These are phyloP conservation scores for Periophthalmodon schlosseri DNA, from an alignment of 2,113 vertebrate genomes.

Conservation along the genomic window DNA sequence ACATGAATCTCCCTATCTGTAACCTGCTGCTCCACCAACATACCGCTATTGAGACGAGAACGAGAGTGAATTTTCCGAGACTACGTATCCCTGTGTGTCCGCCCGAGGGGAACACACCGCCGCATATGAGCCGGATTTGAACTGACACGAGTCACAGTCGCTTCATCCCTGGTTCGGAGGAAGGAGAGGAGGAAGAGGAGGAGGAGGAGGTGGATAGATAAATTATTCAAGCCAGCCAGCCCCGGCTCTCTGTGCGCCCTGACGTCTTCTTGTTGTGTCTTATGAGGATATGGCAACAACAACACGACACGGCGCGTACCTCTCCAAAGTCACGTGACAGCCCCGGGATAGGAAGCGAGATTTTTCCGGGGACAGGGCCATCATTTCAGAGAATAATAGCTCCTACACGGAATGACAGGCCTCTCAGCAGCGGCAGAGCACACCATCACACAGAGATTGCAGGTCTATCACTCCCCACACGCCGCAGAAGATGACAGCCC, in stretches of 20 bases:
- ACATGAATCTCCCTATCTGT: slow-evolving; percentile 44
- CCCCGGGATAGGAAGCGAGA: slow-evolving; percentile 17
- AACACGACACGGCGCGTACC: slow-evolving; percentile 40
- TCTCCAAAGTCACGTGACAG: slow-evolving; percentile 59
- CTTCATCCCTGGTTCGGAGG: slow-evolving; percentile 55
- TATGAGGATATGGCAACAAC: slow-evolving; percentile 39
- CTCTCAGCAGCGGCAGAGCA: slow-evolving; percentile 37
- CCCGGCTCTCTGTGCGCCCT: slow-evolving; percentile 47
- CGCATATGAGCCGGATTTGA: slow-evolving; percentile 68
- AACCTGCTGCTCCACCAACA: slow-evolving; percentile 38
- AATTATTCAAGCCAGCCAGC: slow-evolving; percentile 69
- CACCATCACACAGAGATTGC: slow-evolving; percentile 66
- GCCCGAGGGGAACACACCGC: slow-evolving; percentile 67
- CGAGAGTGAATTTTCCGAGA: slow-evolving; percentile 26
- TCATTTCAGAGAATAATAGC: slow-evolving; percentile 71
- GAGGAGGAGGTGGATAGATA: slow-evolving; percentile 49
- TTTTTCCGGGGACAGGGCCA: slow-evolving; percentile 63
- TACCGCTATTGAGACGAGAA: slow-evolving; percentile 59
- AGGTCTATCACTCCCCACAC: slow-evolving; percentile 62
- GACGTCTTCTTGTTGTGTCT: slow-evolving; percentile 67
- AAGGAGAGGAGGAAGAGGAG: slow-evolving; percentile 32
- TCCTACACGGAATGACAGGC: slow-evolving; percentile 67
- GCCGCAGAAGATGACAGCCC: slow-evolving; percentile 61
- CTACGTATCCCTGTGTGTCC: slow-evolving; percentile 38
- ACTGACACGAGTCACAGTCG: slow-evolving; percentile 73